Evolutionary conservation across 2,797 vertebrate species (phyloP), one percentile per base, ranked within the genome.

Genomic region (Manis javanica): DNA sequence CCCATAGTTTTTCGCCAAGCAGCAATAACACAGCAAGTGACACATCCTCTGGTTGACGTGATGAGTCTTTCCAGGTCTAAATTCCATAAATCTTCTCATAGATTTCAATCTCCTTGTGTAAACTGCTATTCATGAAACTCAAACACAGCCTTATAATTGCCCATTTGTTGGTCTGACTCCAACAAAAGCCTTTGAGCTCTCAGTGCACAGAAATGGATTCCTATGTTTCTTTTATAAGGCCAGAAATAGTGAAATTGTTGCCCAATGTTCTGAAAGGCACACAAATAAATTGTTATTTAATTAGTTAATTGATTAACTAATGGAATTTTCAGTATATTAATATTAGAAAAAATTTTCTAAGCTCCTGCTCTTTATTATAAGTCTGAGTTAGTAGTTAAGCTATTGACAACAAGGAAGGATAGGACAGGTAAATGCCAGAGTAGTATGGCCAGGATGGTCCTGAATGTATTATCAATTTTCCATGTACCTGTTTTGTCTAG

Each of bases 51-150:
- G 0, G 0, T 82, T 53, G 34, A 49, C n/a, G n/a, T 59, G 14
- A 61, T 46, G 3, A 74, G 2, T 42, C 21, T 1, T 61, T 37
- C 26, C 18, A 59, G 15, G 0, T 68, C 26, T 42, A 66, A 51
- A 88, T 29, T 59, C 51, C 68, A 34, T 34, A 51, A 39, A 68
- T 51, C 1, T 55, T 49, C 71, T 90, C 42, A 81, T 21, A 66
- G 34, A 68, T 81, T 55, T 64, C 46, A 79, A 51, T 59, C 29
- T 68, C 26, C 16, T 57, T 78, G 14, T 71, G 12, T 55, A 94
- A 87, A 91, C 2, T 69, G 12, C 21, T 69, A 55, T 74, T 87
- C 18, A 34, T 31, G 18, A 87, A 81, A 61, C 82, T 63, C 37
- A 18, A 75, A 61, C 1, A 7, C 34, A 87, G 75, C 21, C 24